Evolutionary conservation across 2,888 invertebrate genomes (phyloP).

Genomic region (Dolichopus griseipennis): DNA sequence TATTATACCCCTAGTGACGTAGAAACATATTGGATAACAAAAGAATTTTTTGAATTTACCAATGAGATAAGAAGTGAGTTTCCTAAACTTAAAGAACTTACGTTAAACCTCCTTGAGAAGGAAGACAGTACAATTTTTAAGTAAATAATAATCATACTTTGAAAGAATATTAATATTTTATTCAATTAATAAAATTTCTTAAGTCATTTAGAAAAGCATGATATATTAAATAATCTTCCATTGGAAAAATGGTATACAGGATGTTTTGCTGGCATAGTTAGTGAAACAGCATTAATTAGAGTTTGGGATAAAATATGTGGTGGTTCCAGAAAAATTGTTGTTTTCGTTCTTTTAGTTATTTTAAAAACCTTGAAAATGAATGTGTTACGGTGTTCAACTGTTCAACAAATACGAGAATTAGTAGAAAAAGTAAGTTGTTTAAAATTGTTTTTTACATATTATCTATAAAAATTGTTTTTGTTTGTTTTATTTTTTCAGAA

Average conservation of each 20-base stretch:
- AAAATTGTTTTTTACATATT: background rate
- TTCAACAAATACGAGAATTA: slow-evolving; percentile 54
- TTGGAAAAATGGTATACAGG: slow-evolving; percentile 70
- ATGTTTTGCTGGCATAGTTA: slow-evolving; percentile 73
- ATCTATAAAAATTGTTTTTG: slow-evolving; percentile 10
- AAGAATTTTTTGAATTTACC: slow-evolving; percentile 63
- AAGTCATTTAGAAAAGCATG: slow-evolving; percentile 58
- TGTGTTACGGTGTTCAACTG: slow-evolving; percentile 53
- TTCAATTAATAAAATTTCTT: slow-evolving; percentile 23
- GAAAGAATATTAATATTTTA: too few relatives aligned
- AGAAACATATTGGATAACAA: slow-evolving; percentile 76
- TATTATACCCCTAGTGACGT: slow-evolving; percentile 57
- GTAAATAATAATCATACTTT: slow-evolving; percentile 33
- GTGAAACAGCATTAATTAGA: slow-evolving; percentile 66
- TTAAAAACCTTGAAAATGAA: slow-evolving; percentile 60
- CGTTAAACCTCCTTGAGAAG: slow-evolving; percentile 59
- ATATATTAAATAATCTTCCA: slow-evolving; percentile 56
- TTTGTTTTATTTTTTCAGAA: slow-evolving; percentile 47
- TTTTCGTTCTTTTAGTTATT: slow-evolving; percentile 66
- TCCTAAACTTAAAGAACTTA: slow-evolving; percentile 56
- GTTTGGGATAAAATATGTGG: slow-evolving; percentile 86
- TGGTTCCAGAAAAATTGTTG: slow-evolving; percentile 72
- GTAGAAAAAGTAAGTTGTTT: slow-evolving; percentile 53
- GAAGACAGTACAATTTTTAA: slow-evolving; percentile 66
- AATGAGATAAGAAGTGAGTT: slow-evolving; percentile 57